Evolutionary conservation across 2,113 vertebrate genomes (phyloP), one percentile per base, ranked within the genome.

Genomic region (Actenoides lindsayi): DNA sequence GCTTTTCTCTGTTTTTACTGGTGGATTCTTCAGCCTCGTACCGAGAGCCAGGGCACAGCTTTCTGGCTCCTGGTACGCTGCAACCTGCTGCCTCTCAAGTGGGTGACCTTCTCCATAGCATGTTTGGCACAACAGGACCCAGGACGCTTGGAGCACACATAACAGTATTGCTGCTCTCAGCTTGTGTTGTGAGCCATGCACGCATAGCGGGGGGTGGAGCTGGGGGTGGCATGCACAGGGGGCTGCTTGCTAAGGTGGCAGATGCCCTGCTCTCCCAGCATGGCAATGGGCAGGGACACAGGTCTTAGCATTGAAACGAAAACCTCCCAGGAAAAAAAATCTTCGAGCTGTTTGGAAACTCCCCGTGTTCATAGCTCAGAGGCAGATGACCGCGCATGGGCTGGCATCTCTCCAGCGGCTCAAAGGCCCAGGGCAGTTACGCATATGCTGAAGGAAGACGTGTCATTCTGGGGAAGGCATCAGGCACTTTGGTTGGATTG

Each of bases 141-240:
- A 9, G 19, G 67, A 9, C 2, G 1, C 75, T 82, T 28, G 57
- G 51, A 79, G 83, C 28, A 41, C 67, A 15, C 39, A 35, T n/a
- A 3, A 16, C 42, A 9, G 6, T 3, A 5, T 23, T 1, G 2
- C 62, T 46, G 39, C 68, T 87, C 30, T 65, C 67, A 41, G 73
- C 68, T 68, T 54, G 30, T 0, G 0, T 2, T 53, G 44, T 35
- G 56, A 87, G 46, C 51, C 82, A 74, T 75, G 85, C 31, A 6
- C 0, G 0, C 5, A 2, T 9, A 31, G 12, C 1, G 2, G 9
- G 12, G 23, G 37, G 16, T 24, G 48, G 48, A 48, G 8, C 21
- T 23, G 48, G 16, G 13, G 41, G 44, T 14, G 31, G 7, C 16
- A 2, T 0, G 33, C 16, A 18, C n/a, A 11, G 37, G 24, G 37